A percentile compares a stretch with the other conserved stretches of the same genome.
Conservation (phyloP, 2,888 invertebrate genomes). For the Beris morrisii region DNA sequence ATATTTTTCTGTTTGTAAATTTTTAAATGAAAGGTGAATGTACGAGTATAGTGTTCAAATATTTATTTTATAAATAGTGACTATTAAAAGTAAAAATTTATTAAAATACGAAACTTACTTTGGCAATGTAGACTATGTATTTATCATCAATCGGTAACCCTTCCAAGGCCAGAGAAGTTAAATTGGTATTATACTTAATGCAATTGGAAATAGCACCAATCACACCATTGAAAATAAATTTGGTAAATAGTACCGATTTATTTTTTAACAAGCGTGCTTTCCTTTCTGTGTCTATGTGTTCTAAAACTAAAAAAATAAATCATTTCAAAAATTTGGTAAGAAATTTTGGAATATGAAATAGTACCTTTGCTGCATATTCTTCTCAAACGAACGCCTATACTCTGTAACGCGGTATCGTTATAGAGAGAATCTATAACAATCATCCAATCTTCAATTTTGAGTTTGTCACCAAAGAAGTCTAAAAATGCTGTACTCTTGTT, state of each 20-base stretch:
- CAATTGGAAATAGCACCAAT: conserved; percentile 67
- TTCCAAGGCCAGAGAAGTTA: conserved; percentile 68
- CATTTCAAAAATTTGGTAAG: neutral
- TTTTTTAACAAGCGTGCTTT: conserved; percentile 66
- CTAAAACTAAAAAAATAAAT: conserved; percentile 43
- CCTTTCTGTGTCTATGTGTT: conserved; percentile 60
- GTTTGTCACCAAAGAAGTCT: conserved; percentile 74
- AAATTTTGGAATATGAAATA: conserved; percentile 30
- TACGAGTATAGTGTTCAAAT: too few species aligned
- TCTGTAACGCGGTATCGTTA: conserved; percentile 71
- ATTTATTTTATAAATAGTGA: too few species aligned
- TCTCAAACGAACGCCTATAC: conserved; percentile 68
- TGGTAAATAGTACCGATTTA: conserved; percentile 68
- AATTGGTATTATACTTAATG: conserved; percentile 63
- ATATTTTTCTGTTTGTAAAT: too few species aligned
- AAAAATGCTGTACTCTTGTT: conserved; percentile 59
- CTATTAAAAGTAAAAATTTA: too few species aligned
- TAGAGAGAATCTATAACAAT: conserved; percentile 73
- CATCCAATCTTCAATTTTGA: conserved; percentile 75
- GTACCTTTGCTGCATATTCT: conserved; percentile 49
- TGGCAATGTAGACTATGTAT: conserved; percentile 64
- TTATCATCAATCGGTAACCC: conserved; percentile 71
- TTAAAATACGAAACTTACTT: conserved; percentile 51
- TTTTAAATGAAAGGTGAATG: too few species aligned
- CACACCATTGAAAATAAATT: conserved; percentile 68